Percentiles rank a stretch among this genome's conserved stretches.
Conservation (phyloP, 2,888 invertebrate species). For the Yponomeuta malinellus region DNA sequence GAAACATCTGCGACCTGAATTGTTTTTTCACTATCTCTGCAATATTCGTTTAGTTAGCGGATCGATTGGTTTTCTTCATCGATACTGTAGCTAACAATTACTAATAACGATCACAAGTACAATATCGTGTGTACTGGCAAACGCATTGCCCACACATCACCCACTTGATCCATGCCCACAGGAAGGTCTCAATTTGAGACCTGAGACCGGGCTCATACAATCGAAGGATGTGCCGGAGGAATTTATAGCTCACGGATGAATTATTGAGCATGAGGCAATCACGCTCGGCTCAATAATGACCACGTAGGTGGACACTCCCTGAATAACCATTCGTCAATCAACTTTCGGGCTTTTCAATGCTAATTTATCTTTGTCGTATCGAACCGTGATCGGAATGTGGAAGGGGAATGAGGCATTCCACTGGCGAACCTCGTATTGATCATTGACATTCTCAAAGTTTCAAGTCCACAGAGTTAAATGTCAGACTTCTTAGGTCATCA, state of each 20-base stretch:
- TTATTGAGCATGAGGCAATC: slow-evolving; percentile 33
- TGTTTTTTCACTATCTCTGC: neutral
- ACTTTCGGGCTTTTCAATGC: slow-evolving; percentile 16
- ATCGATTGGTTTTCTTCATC: slow-evolving; percentile 5
- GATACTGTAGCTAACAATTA: neutral
- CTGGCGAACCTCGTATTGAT: slow-evolving; percentile 24
- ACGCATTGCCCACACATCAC: slow-evolving; percentile 21
- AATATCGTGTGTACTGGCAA: neutral
- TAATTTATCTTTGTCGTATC: slow-evolving; percentile 14
- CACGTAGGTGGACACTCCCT: slow-evolving; percentile 50
- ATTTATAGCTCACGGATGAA: slow-evolving; percentile 39
- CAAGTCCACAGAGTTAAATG: neutral
- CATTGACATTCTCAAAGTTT: neutral
- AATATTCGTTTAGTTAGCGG: neutral
- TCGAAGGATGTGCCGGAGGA: slow-evolving; percentile 63
- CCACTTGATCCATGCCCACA: slow-evolving; percentile 32
- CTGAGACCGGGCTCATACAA: slow-evolving; percentile 37
- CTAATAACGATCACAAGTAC: neutral
- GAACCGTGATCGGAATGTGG: slow-evolving; percentile 12
- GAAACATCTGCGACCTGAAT: slow-evolving; percentile 10
- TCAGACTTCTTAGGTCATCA: neutral
- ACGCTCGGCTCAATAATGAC: slow-evolving; percentile 43
- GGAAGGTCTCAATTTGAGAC: slow-evolving; percentile 52
- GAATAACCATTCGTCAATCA: slow-evolving; percentile 48
- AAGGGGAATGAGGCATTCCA: slow-evolving; percentile 8